A percentile compares a stretch with the other conserved stretches of the same genome.
These are phyloP conservation scores for Polypterus bichir DNA, from an alignment of 2,113 vertebrate genomes.

Conservation along the genomic window DNA sequence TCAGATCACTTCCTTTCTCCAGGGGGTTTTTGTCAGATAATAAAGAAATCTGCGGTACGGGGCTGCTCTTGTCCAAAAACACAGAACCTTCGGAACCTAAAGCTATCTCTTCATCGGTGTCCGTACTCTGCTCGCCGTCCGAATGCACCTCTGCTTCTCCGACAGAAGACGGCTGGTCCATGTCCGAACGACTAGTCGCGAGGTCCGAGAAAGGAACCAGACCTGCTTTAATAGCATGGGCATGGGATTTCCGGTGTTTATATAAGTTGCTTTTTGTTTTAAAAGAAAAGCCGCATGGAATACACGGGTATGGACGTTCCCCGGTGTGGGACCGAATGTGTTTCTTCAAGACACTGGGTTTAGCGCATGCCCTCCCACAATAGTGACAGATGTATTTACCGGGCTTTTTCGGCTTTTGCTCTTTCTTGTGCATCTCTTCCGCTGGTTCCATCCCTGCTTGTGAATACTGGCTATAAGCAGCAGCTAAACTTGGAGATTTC, in stretches of 20 bases:
- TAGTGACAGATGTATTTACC: conserved; percentile 96
- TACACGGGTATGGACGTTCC: conserved; percentile 88
- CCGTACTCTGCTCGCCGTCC: conserved; percentile 91
- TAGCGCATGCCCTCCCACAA: conserved; percentile 92
- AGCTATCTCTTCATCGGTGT: conserved; percentile 85
- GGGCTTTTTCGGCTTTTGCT: conserved; percentile 92
- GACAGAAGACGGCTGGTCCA: conserved; percentile 69
- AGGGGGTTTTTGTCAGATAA: conserved; percentile 50
- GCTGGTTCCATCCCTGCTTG: conserved; percentile 73
- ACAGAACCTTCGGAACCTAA: conserved; percentile 45
- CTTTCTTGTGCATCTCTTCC: conserved; percentile 85
- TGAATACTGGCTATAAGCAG: conserved; percentile 78
- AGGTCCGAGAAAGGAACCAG: conserved; percentile 86
- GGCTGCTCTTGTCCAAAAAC: conserved; percentile 57
- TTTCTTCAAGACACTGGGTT: conserved; percentile 96
- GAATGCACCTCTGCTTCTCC: conserved; percentile 87
- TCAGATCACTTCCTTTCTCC: conserved; percentile 50
- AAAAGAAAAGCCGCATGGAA: conserved; percentile 94
- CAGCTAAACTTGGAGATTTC: conserved; percentile 77
- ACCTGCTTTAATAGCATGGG: conserved; percentile 96
- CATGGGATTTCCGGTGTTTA: conserved; percentile 96
- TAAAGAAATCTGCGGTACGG: conserved; percentile 62
- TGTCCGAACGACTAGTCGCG: conserved; percentile 64
- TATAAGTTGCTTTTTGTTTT: conserved; percentile 98
- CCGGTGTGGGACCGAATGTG: conserved; percentile 96